Percentiles rank a stretch among this genome's conserved stretches.
phyloP scores from a whole-genome alignment of 23 tunicate genomes.

The Oikopleura vanhoeffeni region DNA sequence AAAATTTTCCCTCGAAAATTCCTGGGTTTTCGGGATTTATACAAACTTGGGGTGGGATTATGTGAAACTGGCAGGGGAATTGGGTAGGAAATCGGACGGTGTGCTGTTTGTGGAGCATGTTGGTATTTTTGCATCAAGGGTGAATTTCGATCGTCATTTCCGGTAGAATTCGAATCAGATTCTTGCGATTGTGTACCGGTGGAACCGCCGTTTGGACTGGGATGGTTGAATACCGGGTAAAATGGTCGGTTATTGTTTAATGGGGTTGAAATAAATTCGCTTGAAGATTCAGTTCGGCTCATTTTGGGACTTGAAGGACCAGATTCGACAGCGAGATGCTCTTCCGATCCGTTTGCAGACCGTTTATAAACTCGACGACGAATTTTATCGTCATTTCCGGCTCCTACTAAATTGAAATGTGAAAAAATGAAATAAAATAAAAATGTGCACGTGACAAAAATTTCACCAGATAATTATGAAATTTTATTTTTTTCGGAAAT shows the following conservation, averaged over 20 bases:
- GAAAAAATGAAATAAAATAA: too few relatives aligned
- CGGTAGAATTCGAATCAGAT: not conserved
- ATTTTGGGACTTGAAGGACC: not conserved
- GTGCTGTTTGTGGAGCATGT: not conserved
- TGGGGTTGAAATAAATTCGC: not conserved
- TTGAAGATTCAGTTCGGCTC: not conserved
- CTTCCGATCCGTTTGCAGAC: not conserved
- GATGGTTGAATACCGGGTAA: not conserved
- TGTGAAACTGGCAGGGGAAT: not conserved
- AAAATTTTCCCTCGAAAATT: too few relatives aligned
- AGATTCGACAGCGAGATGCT: not conserved
- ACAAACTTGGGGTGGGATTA: too few relatives aligned
- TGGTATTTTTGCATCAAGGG: not conserved
- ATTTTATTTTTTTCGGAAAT: too few relatives aligned
- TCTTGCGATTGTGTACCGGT: not conserved
- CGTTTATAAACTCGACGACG: conserved; percentile 8
- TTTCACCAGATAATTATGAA: too few relatives aligned
- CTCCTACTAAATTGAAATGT: not conserved
- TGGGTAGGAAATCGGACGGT: not conserved
- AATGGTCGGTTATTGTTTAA: not conserved
- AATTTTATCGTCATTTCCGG: not conserved
- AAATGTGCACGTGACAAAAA: too few relatives aligned
- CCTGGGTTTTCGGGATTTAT: too few relatives aligned
- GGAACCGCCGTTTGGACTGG: not conserved
- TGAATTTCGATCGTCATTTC: not conserved